Conservation (phyloP, 2,113 vertebrate genomes). For the Pholis gunnellus region DNA sequence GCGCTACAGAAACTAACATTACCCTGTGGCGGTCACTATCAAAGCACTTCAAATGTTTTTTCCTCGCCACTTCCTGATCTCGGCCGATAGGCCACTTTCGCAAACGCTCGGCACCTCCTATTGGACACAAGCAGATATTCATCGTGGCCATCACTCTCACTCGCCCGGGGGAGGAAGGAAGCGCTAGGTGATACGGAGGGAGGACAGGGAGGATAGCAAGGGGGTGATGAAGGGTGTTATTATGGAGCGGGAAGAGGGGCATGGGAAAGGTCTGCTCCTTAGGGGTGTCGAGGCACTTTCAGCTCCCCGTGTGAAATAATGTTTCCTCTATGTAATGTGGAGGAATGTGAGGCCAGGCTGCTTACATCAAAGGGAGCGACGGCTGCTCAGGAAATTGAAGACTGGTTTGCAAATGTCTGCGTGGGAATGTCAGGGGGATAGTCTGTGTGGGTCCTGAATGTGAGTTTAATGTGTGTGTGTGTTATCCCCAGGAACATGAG, state of each 20-base stretch:
- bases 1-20: slow-evolving; percentile 24
- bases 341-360: slow-evolving; percentile 55
- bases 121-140: slow-evolving; percentile 55
- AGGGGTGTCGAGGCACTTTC: slow-evolving; percentile 49
- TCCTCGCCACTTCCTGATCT: slow-evolving; percentile 55
- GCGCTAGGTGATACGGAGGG: slow-evolving; percentile 69
- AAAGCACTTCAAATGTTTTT: slow-evolving; percentile 61
- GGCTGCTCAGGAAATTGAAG: slow-evolving; percentile 62
- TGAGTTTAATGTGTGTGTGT: slow-evolving; percentile 12
- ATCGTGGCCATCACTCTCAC: slow-evolving; percentile 67
- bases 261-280: slow-evolving; percentile 71
- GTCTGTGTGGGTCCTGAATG: slow-evolving; percentile 12
- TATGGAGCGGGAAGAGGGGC: slow-evolving; percentile 55
- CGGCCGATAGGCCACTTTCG: slow-evolving; percentile 39
- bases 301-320: slow-evolving; percentile 63
- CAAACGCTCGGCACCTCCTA: slow-evolving; percentile 37
- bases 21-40: slow-evolving; percentile 42
- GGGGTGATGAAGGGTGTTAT: slow-evolving; percentile 68
- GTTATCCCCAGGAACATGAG: background rate
- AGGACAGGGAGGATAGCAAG: slow-evolving; percentile 43
- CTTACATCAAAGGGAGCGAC: slow-evolving; percentile 66
- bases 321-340: slow-evolving; percentile 62
- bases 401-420: slow-evolving; percentile 39
- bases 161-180: slow-evolving; percentile 70
- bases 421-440: slow-evolving; percentile 17